Percentiles rank a stretch among this genome's conserved stretches.
Evolutionary conservation across 1,140 invertebrate species (phyloP).

Genomic region (Chlorops oryzae): DNA sequence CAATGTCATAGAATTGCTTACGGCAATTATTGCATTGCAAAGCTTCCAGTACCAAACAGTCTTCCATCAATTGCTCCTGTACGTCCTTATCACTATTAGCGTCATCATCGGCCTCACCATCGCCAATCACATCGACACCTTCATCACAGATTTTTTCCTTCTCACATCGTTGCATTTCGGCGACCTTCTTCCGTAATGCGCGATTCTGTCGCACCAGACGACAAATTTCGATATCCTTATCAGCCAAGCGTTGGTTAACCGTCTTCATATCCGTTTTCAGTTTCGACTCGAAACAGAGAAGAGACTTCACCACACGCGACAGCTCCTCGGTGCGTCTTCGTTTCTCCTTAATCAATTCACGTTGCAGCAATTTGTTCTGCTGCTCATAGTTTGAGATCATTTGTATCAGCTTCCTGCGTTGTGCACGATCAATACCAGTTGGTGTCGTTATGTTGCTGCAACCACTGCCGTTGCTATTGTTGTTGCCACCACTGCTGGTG

Average conservation of each 20-base stretch:
- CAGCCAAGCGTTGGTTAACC: slow-evolving; percentile 57
- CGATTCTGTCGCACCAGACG: slow-evolving; percentile 33
- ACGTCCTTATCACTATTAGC: neutral
- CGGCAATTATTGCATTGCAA: slow-evolving; percentile 44
- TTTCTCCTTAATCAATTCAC: slow-evolving; percentile 49
- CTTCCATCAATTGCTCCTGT: slow-evolving; percentile 6
- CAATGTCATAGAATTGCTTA: slow-evolving; percentile 42
- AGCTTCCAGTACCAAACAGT: slow-evolving; percentile 33
- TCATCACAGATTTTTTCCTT: slow-evolving; percentile 24
- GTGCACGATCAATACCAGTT: slow-evolving; percentile 21
- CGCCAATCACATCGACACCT: slow-evolving; percentile 22
- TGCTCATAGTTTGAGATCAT: slow-evolving; percentile 38
- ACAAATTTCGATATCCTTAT: slow-evolving; percentile 60
- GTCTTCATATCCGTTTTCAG: slow-evolving; percentile 62
- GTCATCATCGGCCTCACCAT: slow-evolving; percentile 17
- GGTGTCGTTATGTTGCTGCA: slow-evolving; percentile 1
- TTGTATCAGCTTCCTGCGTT: slow-evolving; percentile 31
- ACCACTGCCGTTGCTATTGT: neutral
- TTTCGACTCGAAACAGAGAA: slow-evolving; percentile 59
- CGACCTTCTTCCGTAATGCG: slow-evolving; percentile 31
- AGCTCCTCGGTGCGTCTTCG: slow-evolving; percentile 57
- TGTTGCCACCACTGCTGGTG: too few species aligned
- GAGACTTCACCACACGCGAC: slow-evolving; percentile 56
- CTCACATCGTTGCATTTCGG: slow-evolving; percentile 18
- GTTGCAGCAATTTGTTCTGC: slow-evolving; percentile 37